Base-by-base conservation (phyloP, 2,888 invertebrate species). In the Odiellus spinosus region DNA sequence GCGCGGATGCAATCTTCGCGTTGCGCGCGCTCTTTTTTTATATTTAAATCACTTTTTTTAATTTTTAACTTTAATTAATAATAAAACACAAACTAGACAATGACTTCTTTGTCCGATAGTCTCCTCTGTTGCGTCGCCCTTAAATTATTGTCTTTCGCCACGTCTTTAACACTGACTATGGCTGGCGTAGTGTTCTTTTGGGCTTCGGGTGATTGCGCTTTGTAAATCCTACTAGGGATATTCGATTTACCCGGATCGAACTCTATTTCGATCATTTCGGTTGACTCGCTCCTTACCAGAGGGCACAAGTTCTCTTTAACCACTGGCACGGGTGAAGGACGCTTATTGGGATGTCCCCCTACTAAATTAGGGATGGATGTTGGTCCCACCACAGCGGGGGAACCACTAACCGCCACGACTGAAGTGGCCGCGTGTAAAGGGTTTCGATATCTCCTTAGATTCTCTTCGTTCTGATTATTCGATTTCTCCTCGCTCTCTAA, bases 391-490 rank as follows among this genome's bases (percentile, higher is more conserved):
- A 26, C 4, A 4, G 26, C 4, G 4, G 26, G 26, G 4, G 26
- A 8, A 26, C 26, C 26, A 8, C 5, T 26, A 4, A 26, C 26
- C 26, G 26, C 26, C 26, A 26, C 26, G 26, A 26, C 26, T 4
- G 26, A 69, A 53, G 66, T 71, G 43, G 73, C 76, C 52, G 74
- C 76, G 61, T 80, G 81, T 48, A 84, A 68, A 3, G 83, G 82
- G 67, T 84, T 84, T 42, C 62, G 59, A 66, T 82, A 83, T 54
- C 85, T 75, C 45, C 86, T 74, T 49, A 88, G 71, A 63, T 86
- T 87, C 66, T 88, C 87, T 63, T 86, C 85, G 65, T 86, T 87
- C 67, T 88, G 87, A 66, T 88, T 88, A 66, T 88, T 88, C 3
- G 86, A 82, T 64, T 86, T 86, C 61, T 86, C 85, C 42, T 63